phyloP scores from a whole-genome alignment of 2,888 invertebrate genomes.

The Xylocampa areola region DNA sequence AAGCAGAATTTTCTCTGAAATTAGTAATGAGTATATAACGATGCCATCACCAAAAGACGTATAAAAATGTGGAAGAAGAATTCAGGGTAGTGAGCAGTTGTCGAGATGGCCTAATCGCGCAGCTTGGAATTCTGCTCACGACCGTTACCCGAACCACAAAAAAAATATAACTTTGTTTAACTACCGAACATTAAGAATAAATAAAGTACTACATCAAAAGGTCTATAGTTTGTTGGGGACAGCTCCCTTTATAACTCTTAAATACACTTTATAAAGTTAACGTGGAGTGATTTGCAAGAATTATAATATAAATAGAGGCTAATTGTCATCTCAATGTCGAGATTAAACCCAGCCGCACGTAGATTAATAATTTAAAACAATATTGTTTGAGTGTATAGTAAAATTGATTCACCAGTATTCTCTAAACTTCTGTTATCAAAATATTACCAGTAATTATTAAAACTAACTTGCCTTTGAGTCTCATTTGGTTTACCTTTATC shows the following conservation, averaged over 20 bases:
- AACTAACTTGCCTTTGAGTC: conserved; percentile 11
- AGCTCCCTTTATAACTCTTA: background rate
- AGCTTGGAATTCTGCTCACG: no score
- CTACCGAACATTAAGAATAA: no score
- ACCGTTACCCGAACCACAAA: no score
- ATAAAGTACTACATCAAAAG: no score
- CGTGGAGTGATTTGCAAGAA: conserved; percentile 7
- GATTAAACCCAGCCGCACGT: background rate
- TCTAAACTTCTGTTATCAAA: conserved; percentile 21
- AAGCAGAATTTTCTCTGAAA: no score
- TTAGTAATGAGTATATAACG: no score
- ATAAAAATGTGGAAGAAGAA: no score
- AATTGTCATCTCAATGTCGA: conserved; percentile 1
- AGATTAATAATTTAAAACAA: conserved; percentile 4
- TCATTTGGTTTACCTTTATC: conserved; percentile 11
- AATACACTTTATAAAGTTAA: conserved; percentile 5
- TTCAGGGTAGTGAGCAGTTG: no score
- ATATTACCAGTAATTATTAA: conserved; percentile 26
- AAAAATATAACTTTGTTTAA: no score
- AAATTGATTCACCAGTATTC: conserved; percentile 6
- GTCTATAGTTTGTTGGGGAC: conserved; percentile 4
- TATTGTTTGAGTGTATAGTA: conserved; percentile 2
- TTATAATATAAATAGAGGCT: conserved; percentile 1
- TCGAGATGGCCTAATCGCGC: no score
- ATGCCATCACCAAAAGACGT: no score